A percentile compares a stretch with the other conserved stretches of the same genome.
Conservation (phyloP, 1,140 invertebrate genomes). For the Prorops nasuta region DNA sequence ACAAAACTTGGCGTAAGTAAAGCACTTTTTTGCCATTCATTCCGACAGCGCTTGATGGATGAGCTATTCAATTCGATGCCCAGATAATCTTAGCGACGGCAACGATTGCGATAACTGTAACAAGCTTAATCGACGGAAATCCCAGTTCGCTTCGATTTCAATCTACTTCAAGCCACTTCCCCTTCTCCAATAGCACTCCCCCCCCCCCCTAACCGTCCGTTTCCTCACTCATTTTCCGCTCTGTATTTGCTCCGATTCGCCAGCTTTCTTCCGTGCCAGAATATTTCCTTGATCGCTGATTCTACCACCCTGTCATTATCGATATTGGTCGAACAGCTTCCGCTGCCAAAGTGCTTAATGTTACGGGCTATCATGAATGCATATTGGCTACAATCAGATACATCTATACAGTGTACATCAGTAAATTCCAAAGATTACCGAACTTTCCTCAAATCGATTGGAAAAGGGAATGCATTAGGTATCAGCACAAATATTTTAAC, state of each 20-base stretch:
- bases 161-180: slow-evolving; percentile 18
- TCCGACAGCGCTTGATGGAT: slow-evolving; percentile 13
- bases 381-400: too few species aligned
- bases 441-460: too few species aligned
- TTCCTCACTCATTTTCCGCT: slow-evolving; percentile 19
- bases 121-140: slow-evolving; percentile 21
- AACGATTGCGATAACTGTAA: slow-evolving; percentile 30
- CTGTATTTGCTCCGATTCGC: slow-evolving; percentile 13
- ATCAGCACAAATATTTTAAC: too few species aligned
- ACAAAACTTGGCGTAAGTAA: neutral
- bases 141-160: slow-evolving; percentile 20
- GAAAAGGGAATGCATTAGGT: too few species aligned
- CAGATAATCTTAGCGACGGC: slow-evolving; percentile 21
- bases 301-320: too few species aligned
- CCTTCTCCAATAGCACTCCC: neutral
- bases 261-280: neutral
- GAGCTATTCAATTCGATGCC: slow-evolving; percentile 2
- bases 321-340: too few species aligned
- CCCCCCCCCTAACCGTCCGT: neutral
- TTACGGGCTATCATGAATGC: too few species aligned
- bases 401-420: too few species aligned
- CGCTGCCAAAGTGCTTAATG: too few species aligned
- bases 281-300: slow-evolving; percentile 9
- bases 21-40: slow-evolving; percentile 1
- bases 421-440: too few species aligned